Percentiles rank a stretch among this genome's conserved stretches.
Conservation (phyloP, 1,140 invertebrate species). For the Hermetia illucens region DNA sequence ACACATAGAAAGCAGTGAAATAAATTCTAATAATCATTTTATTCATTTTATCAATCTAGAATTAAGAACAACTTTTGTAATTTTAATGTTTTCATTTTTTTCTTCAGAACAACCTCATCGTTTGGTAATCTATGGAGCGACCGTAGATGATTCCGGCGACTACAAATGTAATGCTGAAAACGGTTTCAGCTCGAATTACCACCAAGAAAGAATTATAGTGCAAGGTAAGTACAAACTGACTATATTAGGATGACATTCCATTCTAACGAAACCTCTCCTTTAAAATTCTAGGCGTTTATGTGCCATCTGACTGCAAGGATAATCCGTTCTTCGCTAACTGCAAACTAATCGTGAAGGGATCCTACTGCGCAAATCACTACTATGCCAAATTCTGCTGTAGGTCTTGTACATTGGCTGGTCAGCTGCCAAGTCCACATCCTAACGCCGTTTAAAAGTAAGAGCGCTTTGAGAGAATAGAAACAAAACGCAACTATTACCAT, state of each 20-base stretch:
- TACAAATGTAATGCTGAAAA: slow-evolving; percentile 71
- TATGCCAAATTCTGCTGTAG: slow-evolving; percentile 88
- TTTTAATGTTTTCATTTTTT: not conserved
- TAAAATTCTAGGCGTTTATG: too few species aligned
- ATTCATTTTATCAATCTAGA: too few species aligned
- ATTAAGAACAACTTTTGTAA: not conserved
- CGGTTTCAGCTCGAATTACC: slow-evolving; percentile 42
- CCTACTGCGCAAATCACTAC: slow-evolving; percentile 72
- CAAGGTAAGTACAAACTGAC: slow-evolving; percentile 40
- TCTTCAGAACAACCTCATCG: slow-evolving; percentile 37
- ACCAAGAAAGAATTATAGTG: slow-evolving; percentile 47
- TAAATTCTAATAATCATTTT: too few species aligned
- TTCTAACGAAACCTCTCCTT: too few species aligned
- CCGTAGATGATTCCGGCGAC: slow-evolving; percentile 50
- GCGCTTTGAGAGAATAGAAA: too few species aligned
- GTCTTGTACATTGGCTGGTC: slow-evolving; percentile 74
- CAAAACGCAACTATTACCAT: too few species aligned
- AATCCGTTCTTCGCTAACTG: slow-evolving; percentile 84
- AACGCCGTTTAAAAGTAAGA: too few species aligned
- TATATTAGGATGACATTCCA: too few species aligned
- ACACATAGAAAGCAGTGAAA: too few species aligned
- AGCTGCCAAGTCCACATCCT: slow-evolving; percentile 27
- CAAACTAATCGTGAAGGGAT: slow-evolving; percentile 62
- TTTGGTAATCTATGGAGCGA: slow-evolving; percentile 47
- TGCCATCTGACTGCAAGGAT: slow-evolving; percentile 68